These are phyloP conservation scores for Tiliacea aurago DNA, from an alignment of 2,888 invertebrate species.

Conservation along the genomic window DNA sequence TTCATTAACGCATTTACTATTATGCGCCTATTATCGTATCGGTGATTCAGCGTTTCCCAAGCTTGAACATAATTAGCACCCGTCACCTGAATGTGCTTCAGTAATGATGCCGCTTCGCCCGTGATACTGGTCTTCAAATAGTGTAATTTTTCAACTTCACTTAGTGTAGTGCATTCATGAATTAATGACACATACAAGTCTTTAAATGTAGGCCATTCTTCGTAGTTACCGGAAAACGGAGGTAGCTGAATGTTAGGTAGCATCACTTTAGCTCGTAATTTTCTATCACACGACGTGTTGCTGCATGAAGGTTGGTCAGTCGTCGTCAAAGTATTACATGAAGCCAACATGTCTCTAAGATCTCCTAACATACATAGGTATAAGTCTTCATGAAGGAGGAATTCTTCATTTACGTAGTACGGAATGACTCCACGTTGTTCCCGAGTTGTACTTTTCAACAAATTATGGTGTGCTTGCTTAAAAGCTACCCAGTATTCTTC, in stretches of 20 bases:
- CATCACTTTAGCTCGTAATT: constrained; percentile 2
- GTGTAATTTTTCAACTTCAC: constrained; percentile 53
- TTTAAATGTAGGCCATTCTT: constrained; percentile 42
- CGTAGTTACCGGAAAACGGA: constrained; percentile 37
- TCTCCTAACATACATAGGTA: constrained; percentile 2
- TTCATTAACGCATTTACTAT: constrained; percentile 18
- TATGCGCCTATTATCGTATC: constrained; percentile 16
- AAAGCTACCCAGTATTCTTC: constrained; percentile 11
- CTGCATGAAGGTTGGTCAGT: background rate
- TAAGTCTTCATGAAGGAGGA: background rate
- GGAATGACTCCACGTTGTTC: constrained; percentile 1
- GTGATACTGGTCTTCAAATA: constrained; percentile 52
- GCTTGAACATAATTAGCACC: constrained; percentile 43
- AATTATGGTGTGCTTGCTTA: constrained; percentile 1
- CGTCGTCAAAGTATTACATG: background rate
- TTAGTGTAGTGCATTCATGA: constrained; percentile 40
- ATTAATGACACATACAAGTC: constrained; percentile 53
- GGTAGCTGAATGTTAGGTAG: constrained; percentile 40
- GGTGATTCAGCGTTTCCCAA: constrained; percentile 36
- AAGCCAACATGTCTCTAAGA: background rate
- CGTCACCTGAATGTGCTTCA: constrained; percentile 43
- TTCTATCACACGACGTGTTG: background rate
- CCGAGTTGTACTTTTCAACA: constrained; percentile 6
- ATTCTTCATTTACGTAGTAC: constrained; percentile 1
- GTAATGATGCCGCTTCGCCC: constrained; percentile 47